These are phyloP conservation scores for Stramonita haemastoma DNA, from an alignment of 2,888 invertebrate genomes.

Conservation along the genomic window DNA sequence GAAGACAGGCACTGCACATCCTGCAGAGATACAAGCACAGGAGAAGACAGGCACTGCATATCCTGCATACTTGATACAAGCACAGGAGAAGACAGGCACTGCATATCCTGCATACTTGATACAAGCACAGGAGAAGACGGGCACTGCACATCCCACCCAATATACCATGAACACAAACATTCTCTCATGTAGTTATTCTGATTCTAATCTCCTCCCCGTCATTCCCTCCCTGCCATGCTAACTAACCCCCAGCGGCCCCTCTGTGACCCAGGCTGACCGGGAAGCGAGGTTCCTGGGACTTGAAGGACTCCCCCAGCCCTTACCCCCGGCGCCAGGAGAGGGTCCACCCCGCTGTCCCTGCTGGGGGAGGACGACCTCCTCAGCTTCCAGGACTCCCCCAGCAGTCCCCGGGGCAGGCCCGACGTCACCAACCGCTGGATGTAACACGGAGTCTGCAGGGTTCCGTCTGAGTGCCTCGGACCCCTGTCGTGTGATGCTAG, in stretches of 20 bases:
- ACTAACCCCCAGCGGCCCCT: not conserved
- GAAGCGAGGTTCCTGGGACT: not conserved
- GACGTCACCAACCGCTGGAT: conserved; percentile 36
- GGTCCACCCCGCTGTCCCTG: conserved; percentile 28
- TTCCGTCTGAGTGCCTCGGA: no score
- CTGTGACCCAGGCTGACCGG: not conserved
- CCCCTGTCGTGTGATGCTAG: no score
- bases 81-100: no score
- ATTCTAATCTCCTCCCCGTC: not conserved
- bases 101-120: no score
- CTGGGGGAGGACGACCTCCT: conserved; percentile 24
- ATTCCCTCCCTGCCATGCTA: not conserved
- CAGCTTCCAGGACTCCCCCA: not conserved
- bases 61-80: no score
- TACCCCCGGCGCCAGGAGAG: conserved; percentile 17
- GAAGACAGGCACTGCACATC: no score
- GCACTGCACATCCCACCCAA: no score
- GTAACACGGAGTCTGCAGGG: not conserved
- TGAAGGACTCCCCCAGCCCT: conserved; percentile 6
- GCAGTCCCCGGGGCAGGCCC: conserved; percentile 2
- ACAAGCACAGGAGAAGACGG: no score
- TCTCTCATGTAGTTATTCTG: no score
- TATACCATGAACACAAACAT: no score
- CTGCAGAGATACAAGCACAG: no score
- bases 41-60: no score